Evolutionary conservation across 2,113 vertebrate genomes (phyloP), one percentile per base, ranked within the genome.

Genomic region (Pollimyrus isidori): DNA sequence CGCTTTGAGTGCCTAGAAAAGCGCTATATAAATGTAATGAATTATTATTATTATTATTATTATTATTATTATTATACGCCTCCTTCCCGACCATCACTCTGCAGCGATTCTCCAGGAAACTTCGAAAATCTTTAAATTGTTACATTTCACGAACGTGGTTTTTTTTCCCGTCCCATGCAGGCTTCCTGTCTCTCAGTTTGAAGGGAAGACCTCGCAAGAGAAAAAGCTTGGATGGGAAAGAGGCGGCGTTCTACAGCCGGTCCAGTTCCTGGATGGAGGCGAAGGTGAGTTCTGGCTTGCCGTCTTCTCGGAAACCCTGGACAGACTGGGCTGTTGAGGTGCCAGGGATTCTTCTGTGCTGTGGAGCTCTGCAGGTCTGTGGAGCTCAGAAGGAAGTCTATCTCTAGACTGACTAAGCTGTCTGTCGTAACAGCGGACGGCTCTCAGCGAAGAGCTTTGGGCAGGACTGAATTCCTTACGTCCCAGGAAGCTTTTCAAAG

Each of bases 171-270:
- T 9, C 35, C 82, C 9, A 7, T 35, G n/a, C 39, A 89, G 88
- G 76, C 21, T 89, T 80, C 23, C 9, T 49, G 17, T 86, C 76
- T 46, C 80, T 89, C 6, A 86, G 88, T 80, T 35, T 89, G 82
- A 89, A 89, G 42, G 88, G 88, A 52, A 48, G 88, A 13, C 80
- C 88, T 7, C 80, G 88, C 3, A 89, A 89, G 39, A 45, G 88
- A 35, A 89, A 86, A 49, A 56, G 39, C 2, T 17, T 80, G 39
- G 88, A 89, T 58, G 88, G 88, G 56, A 89, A 58, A 39, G 88
- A 85, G 82, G 30, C 52, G 13, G 7, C 3, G 23, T 56, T 23
- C 26, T 35, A 46, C 26, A 58, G 39, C 42, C 88, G 86, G 13
- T 85, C 82, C 7, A 82, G 80, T 4, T 82, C 88, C 23, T 89